Conservation (phyloP, 2,113 vertebrate genomes). For the Cololabis saira region DNA sequence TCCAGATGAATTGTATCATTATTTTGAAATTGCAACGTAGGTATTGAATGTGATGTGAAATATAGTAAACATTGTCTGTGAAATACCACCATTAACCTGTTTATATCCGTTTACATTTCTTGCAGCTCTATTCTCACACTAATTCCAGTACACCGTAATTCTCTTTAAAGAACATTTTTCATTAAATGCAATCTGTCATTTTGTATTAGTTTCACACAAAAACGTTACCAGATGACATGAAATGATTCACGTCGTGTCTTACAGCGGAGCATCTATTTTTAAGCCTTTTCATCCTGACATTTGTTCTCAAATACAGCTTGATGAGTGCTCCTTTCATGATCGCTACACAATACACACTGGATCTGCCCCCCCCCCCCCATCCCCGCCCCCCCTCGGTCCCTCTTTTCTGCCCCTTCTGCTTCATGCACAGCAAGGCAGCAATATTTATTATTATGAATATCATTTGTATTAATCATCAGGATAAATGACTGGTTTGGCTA, state of each 20-base stretch:
- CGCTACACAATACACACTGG: conserved; percentile 26
- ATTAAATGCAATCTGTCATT: too few relatives aligned
- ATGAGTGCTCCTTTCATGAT: conserved; percentile 3
- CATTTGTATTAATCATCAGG: conserved; percentile 99
- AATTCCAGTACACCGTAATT: too few relatives aligned
- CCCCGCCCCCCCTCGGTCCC: conserved; percentile 8
- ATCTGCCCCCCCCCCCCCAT: neutral
- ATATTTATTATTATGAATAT: conserved; percentile 99
- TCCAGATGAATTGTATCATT: too few relatives aligned
- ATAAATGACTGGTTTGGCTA: conserved; percentile 99
- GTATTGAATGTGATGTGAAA: too few relatives aligned
- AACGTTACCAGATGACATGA: too few relatives aligned
- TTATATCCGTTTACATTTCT: too few relatives aligned
- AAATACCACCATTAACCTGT: too few relatives aligned
- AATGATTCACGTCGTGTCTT: neutral
- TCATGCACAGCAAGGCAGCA: conserved; percentile 81
- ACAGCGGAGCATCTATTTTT: neutral
- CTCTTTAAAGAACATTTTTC: too few relatives aligned
- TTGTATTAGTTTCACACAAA: too few relatives aligned
- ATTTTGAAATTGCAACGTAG: too few relatives aligned
- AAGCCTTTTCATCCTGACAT: neutral
- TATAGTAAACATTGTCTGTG: too few relatives aligned
- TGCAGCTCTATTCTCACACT: too few relatives aligned
- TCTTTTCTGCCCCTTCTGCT: conserved; percentile 64
- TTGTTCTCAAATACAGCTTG: neutral